phyloP scores from a whole-genome alignment of 2,113 vertebrate genomes.

The Gasterosteus nipponicus region DNA sequence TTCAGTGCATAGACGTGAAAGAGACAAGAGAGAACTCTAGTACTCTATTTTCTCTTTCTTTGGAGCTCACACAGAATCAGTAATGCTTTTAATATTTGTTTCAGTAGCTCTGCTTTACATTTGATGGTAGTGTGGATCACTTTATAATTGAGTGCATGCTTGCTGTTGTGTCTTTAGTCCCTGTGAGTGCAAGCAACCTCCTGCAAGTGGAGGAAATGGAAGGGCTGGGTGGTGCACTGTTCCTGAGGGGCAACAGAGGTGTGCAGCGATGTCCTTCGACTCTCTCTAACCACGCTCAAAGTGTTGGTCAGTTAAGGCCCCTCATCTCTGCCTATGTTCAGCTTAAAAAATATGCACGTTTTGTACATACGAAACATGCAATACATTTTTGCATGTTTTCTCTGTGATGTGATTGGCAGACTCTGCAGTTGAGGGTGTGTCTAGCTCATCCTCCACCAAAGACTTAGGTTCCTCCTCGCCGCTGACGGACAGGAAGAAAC shows the following conservation, averaged over 20 bases:
- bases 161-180: slow-evolving; percentile 56
- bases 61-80: slow-evolving; percentile 4
- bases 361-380: neutral
- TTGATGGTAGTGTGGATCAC: neutral
- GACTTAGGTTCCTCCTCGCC: slow-evolving; percentile 87
- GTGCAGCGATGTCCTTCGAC: slow-evolving; percentile 83
- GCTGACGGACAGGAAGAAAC: slow-evolving; percentile 89
- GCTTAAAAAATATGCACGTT: neutral
- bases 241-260: slow-evolving; percentile 80
- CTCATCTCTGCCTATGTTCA: neutral
- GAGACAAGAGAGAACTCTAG: neutral
- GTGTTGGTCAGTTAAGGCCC: slow-evolving; percentile 72
- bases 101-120: neutral
- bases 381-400: neutral
- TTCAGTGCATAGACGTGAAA: slow-evolving; percentile 6
- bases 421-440: slow-evolving; percentile 80
- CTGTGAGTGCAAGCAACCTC: slow-evolving; percentile 79
- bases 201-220: slow-evolving; percentile 87
- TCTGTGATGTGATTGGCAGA: slow-evolving; percentile 50
- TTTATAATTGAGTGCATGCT: neutral
- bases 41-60: neutral
- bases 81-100: neutral
- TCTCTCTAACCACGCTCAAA: slow-evolving; percentile 75
- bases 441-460: slow-evolving; percentile 84
- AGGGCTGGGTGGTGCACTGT: slow-evolving; percentile 71